Conservation (phyloP, 2,113 vertebrate genomes). For the Tragulus kanchil region DNA sequence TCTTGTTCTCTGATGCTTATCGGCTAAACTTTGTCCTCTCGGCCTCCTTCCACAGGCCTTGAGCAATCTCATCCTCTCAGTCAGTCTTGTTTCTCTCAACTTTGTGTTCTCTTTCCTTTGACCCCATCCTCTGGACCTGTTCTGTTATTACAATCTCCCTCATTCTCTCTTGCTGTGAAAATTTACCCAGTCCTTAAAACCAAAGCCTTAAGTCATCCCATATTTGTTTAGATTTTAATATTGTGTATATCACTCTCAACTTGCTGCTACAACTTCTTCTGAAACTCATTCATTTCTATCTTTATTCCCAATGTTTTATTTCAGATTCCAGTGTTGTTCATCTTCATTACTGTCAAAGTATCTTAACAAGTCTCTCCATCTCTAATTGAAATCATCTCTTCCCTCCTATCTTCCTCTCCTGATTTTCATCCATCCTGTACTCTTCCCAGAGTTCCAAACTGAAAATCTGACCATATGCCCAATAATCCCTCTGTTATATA, state of each 20-base stretch:
- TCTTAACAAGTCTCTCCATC: neutral
- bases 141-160: neutral
- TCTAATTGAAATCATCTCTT: neutral
- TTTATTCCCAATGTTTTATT: neutral
- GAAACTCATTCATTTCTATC: neutral
- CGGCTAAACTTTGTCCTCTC: neutral
- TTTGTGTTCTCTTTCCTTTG: neutral
- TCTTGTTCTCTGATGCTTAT: neutral
- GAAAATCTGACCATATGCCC: neutral
- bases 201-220: neutral
- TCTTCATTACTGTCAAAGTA: neutral
- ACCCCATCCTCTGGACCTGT: neutral
- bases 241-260: neutral
- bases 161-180: neutral
- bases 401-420: neutral
- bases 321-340: neutral
- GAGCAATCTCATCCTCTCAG: neutral
- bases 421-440: neutral
- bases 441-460: neutral
- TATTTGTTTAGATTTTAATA: constrained; percentile 11
- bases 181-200: constrained; percentile 18
- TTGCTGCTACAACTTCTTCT: neutral
- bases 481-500: neutral
- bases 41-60: neutral
- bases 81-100: neutral